Evolutionary conservation across 2,888 invertebrate genomes (phyloP).

Genomic region (Nemoura dubitans): DNA sequence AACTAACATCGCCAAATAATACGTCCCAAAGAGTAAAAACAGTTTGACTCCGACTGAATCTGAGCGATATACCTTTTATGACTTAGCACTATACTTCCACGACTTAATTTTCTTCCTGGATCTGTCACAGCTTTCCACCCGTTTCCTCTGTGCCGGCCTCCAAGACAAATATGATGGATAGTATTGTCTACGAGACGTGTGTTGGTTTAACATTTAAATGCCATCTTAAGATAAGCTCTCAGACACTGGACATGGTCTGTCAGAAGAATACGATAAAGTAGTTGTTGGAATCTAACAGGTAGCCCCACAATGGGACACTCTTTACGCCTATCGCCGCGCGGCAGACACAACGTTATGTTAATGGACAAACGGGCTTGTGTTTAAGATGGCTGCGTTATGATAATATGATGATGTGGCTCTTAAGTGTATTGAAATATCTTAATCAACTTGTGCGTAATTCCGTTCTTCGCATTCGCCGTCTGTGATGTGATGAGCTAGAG

Average conservation of each 20-base stretch:
- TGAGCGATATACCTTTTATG: too few relatives aligned
- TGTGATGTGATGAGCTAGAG: not conserved
- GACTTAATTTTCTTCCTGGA: not conserved
- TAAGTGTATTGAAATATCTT: not conserved
- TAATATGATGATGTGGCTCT: not conserved
- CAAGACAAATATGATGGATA: not conserved
- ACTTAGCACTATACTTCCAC: too few relatives aligned
- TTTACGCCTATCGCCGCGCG: not conserved
- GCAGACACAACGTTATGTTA: not conserved
- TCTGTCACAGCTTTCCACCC: not conserved
- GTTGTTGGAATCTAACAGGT: not conserved
- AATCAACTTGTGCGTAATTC: not conserved
- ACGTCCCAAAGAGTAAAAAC: too few relatives aligned
- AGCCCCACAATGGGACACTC: not conserved
- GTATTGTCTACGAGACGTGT: not conserved
- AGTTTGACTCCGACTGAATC: too few relatives aligned
- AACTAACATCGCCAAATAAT: too few relatives aligned
- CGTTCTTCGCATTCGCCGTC: not conserved
- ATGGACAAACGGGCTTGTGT: slow-evolving; percentile 7
- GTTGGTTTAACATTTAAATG: slow-evolving; percentile 7
- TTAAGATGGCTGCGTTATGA: not conserved
- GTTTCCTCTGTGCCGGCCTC: not conserved
- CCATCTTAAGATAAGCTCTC: not conserved
- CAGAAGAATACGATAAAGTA: slow-evolving; percentile 3
- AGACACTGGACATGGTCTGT: not conserved